Evolutionary conservation across 1,140 invertebrate species (phyloP).

Genomic region (Saxidomus purpurata): DNA sequence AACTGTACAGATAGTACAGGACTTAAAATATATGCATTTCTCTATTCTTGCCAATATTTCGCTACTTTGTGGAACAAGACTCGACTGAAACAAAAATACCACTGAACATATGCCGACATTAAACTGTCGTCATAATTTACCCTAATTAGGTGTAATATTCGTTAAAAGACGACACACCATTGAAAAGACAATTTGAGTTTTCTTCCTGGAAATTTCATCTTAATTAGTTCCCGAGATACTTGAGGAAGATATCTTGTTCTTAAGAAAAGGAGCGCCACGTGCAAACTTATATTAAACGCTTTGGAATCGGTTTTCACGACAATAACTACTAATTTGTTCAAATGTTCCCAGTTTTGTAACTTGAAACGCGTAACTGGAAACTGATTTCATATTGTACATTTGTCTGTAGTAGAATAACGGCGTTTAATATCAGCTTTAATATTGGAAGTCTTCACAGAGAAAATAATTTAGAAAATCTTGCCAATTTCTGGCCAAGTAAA

Average conservation of each 20-base stretch:
- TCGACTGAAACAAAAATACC: background rate
- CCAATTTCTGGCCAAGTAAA: background rate
- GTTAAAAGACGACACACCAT: background rate
- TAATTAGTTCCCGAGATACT: conserved; percentile 9
- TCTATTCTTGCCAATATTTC: no score
- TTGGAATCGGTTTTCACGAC: background rate
- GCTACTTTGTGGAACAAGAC: no score
- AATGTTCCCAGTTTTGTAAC: background rate
- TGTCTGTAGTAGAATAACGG: background rate
- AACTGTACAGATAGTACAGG: no score
- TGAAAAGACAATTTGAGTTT: conserved; percentile 18
- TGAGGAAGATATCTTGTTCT: background rate
- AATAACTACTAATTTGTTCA: background rate
- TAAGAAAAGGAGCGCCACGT: background rate
- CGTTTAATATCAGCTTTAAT: background rate
- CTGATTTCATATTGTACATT: background rate
- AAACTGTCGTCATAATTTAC: conserved; percentile 12
- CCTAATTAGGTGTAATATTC: background rate
- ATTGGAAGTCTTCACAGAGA: background rate
- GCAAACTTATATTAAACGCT: background rate
- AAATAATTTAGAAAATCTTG: background rate
- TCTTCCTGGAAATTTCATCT: background rate
- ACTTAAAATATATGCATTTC: no score
- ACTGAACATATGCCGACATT: conserved; percentile 11
- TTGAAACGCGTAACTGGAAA: background rate